Base-by-base conservation (phyloP, 2,797 vertebrate genomes). In the Malacoraja senta region DNA sequence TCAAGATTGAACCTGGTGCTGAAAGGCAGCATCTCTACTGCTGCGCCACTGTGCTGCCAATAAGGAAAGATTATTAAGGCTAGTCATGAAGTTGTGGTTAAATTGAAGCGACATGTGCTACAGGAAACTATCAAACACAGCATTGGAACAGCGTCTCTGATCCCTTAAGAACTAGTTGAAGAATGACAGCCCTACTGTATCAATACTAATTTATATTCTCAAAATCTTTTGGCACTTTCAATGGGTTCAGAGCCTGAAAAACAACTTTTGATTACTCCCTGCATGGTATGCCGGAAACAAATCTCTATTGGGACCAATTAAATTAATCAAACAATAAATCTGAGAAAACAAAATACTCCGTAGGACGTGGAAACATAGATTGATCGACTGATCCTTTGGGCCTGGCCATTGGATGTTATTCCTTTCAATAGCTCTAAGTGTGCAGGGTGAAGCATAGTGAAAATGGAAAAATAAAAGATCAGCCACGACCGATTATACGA, bases 281-380 rank as follows among this genome's bases (percentile, higher is more conserved):
- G 44, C 80, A 58, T 26, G 80, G 80, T 44, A 80, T 80, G 35
- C 44, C 8, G 29, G 24, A 29, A 63, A 29, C 24, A 63, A 86
- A 61, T 86, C 83, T 53, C 58, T 38, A 86, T 2, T 29, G 63
- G 61, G 15, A 68, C 84, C 84, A 65, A 88, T 88, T 88, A 88
- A 88, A 88, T 65, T 88, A 29, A 88, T 88, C 29, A 88, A 65
- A 88, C 61, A 32, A 13, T 88, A 65, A 88, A 21, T 88, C 61
- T 4, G 29, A 17, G 12, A 88, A 68, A 88, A 65, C 63, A 86
- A 63, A 63, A 65, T 65, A 68, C 84, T 35, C n/a, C 17, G 84
- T 32, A 19, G 61, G 24, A 35, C 29, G 17, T 29, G 7, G 63
- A 88, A n/a, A 13, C 26, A 65, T 12, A 86, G 83, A 58, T 86